A percentile compares a stretch with the other conserved stretches of the same genome.
These are phyloP conservation scores for Rhizomys pruinosus DNA, from an alignment of 2,113 vertebrate species.

Conservation along the genomic window DNA sequence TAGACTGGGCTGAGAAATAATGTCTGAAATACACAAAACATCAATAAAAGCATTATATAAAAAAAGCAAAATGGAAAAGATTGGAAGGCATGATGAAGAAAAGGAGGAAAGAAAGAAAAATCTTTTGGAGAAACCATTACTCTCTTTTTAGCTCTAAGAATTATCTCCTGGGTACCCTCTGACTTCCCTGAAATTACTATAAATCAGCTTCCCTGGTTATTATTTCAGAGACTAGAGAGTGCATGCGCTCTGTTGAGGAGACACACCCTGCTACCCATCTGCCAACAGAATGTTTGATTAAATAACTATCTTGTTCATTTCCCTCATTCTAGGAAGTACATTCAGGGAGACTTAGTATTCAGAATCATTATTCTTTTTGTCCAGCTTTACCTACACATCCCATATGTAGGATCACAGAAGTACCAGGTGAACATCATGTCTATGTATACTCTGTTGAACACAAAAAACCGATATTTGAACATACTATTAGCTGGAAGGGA, in stretches of 20 bases:
- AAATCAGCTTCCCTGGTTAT: neutral
- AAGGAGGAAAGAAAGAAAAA: neutral
- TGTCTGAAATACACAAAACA: no score
- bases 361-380: slow-evolving; percentile 55
- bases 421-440: slow-evolving; percentile 71
- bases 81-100: slow-evolving; percentile 41
- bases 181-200: neutral
- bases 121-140: slow-evolving; percentile 10
- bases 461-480: slow-evolving; percentile 72
- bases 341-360: slow-evolving; percentile 40
- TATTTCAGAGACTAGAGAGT: neutral
- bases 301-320: neutral
- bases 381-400: slow-evolving; percentile 28
- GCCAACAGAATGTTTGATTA: neutral
- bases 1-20: no score
- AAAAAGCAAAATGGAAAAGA: slow-evolving; percentile 70
- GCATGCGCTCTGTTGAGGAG: neutral
- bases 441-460: slow-evolving; percentile 77
- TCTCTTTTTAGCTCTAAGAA: slow-evolving; percentile 14
- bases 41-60: no score
- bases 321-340: neutral
- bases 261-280: neutral
- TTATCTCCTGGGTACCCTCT: neutral
- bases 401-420: slow-evolving; percentile 62
- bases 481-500: slow-evolving; percentile 59